Evolutionary conservation across 92 coral and sea anemone species (phyloP).

Genomic region (Parazoanthus darwini): DNA sequence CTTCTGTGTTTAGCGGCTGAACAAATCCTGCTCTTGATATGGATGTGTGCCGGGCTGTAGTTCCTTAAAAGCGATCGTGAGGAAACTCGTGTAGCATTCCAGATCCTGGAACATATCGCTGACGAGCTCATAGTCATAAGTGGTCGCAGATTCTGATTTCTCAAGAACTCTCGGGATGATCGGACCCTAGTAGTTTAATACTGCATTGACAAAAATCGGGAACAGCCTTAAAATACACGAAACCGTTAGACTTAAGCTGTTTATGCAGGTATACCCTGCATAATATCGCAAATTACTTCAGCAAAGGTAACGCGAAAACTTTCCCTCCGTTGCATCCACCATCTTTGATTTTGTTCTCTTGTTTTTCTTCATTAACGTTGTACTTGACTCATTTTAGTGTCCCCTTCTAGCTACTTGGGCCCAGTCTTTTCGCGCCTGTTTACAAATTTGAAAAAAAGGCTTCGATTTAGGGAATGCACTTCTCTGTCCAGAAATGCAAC

Average conservation of each 20-base stretch:
- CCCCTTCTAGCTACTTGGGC: neutral
- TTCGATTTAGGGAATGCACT: neutral
- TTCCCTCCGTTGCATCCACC: conserved; percentile 9
- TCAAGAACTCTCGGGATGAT: neutral
- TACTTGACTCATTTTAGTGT: conserved; percentile 20
- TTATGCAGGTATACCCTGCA: neutral
- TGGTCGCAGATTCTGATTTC: neutral
- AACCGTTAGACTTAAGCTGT: neutral
- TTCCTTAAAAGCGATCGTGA: conserved; percentile 4
- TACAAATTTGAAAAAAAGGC: neutral
- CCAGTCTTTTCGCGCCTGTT: neutral
- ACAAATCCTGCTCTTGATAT: neutral
- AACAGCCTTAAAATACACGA: neutral
- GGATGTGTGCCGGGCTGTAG: neutral
- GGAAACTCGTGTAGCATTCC: neutral
- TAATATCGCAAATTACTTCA: too few relatives aligned
- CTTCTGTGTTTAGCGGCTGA: neutral
- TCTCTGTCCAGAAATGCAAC: neutral
- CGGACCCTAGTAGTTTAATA: too few relatives aligned
- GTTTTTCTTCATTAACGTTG: neutral
- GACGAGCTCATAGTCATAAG: neutral
- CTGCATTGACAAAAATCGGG: neutral
- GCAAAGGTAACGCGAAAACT: too few relatives aligned
- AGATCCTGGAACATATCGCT: neutral
- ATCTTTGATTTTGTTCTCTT: conserved; percentile 18